Evolutionary conservation across 1,140 invertebrate species (phyloP).

Genomic region (Pollicipes pollicipes): DNA sequence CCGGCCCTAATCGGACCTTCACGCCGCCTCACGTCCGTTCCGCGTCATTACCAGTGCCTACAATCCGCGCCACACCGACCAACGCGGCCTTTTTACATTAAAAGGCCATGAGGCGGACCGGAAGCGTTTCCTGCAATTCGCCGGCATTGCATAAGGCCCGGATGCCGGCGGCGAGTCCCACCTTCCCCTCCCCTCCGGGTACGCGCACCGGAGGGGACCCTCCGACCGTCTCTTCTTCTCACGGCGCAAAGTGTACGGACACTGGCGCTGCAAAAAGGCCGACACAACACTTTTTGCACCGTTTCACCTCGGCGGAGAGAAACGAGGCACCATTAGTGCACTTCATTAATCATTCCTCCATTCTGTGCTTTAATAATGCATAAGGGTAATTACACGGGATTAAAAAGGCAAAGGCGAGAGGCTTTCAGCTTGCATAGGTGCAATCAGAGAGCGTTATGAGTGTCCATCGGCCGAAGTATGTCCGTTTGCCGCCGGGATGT

Average conservation of each 20-base stretch:
- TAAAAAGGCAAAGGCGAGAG: not conserved
- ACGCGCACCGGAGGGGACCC: too few relatives aligned
- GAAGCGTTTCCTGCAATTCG: not conserved
- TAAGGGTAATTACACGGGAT: not conserved
- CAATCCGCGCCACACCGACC: not conserved
- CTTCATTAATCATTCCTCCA: not conserved
- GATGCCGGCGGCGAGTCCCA: not conserved
- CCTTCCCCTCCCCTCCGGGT: not conserved
- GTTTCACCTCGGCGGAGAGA: not conserved
- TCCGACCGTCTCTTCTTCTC: not conserved
- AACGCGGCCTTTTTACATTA: not conserved
- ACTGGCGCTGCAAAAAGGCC: not conserved
- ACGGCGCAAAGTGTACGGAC: not conserved
- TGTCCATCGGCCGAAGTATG: too few relatives aligned
- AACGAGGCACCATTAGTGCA: conserved; percentile 1
- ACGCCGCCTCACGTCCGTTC: not conserved
- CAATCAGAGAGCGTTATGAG: not conserved
- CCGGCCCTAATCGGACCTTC: not conserved
- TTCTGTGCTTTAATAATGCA: conserved; percentile 2
- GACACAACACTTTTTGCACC: not conserved
- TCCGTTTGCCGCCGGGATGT: too few relatives aligned
- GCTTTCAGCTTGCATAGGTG: not conserved
- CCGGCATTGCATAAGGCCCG: not conserved
- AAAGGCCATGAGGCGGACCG: not conserved
- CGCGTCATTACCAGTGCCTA: not conserved